These are phyloP conservation scores for Sebastes diaconus DNA, from an alignment of 2,797 vertebrate species.

Conservation along the genomic window DNA sequence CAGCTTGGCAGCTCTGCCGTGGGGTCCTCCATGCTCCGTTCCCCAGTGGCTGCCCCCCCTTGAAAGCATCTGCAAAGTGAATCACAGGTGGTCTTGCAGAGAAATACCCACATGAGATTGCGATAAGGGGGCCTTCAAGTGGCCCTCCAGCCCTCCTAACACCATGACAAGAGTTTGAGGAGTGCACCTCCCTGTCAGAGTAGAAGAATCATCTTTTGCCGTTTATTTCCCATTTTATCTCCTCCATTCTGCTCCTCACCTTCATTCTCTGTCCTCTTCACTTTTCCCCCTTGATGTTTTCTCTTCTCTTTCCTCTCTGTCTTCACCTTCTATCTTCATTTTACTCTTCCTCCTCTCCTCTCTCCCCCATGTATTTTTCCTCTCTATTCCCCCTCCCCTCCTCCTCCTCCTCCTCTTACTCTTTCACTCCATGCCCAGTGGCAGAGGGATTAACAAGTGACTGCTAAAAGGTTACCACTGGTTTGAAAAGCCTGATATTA, in stretches of 20 bases:
- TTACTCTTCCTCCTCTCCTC: background rate
- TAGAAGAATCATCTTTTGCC: conserved; percentile 19
- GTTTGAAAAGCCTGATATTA: conserved; percentile 35
- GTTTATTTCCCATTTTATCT: background rate
- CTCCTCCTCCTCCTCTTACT: background rate
- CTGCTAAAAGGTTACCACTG: conserved; percentile 47
- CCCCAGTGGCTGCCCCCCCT: background rate
- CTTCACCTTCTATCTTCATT: background rate
- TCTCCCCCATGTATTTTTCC: background rate
- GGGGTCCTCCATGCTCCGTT: background rate
- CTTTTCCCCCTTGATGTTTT: background rate
- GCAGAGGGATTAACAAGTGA: conserved; percentile 44
- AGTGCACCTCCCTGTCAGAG: conserved; percentile 24
- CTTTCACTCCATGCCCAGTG: background rate
- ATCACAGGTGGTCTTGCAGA: conserved; percentile 28
- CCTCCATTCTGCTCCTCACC: background rate
- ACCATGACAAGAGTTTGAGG: conserved; percentile 34
- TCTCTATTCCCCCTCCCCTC: background rate
- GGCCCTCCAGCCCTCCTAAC: conserved; percentile 31
- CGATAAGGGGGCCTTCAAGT: conserved; percentile 11
- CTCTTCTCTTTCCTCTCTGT: background rate
- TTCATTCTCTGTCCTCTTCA: background rate
- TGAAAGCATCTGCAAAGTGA: conserved; percentile 28
- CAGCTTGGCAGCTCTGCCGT: background rate
- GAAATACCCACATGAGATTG: conserved; percentile 21